Percentiles rank a stretch among this genome's conserved stretches.
Evolutionary conservation across 1,140 invertebrate species (phyloP).

Genomic region (Lepidostoma basale): DNA sequence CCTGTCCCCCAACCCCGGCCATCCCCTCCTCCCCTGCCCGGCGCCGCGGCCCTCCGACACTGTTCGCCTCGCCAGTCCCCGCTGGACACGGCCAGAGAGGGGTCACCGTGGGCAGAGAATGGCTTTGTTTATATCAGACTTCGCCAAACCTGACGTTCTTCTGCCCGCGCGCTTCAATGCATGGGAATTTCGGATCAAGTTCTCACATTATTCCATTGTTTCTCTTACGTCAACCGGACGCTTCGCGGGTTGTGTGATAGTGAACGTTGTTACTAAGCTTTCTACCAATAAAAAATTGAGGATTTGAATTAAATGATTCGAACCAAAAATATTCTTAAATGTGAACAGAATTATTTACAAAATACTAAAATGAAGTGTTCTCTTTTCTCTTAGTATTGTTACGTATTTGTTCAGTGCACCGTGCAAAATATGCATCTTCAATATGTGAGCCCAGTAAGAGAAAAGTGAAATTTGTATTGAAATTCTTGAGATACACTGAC

Average conservation of each 20-base stretch:
- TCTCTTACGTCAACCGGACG: constrained; percentile 28
- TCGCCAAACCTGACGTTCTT: constrained; percentile 19
- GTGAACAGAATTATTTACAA: no score
- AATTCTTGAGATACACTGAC: constrained; percentile 1
- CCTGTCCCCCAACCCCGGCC: background rate
- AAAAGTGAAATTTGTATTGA: constrained; percentile 33
- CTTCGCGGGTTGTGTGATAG: background rate
- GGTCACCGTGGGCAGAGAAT: constrained; percentile 15
- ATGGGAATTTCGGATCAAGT: constrained; percentile 31
- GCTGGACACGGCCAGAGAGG: constrained; percentile 10
- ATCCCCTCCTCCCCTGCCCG: background rate
- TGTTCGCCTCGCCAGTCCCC: background rate
- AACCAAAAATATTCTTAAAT: no score
- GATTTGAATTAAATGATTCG: no score
- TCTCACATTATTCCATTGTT: constrained; percentile 23
- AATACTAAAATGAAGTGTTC: no score
- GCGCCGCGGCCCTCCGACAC: background rate
- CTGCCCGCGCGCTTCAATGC: constrained; percentile 29
- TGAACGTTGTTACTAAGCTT: no score
- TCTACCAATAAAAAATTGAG: no score
- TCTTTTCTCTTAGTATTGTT: no score
- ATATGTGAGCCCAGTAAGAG: constrained; percentile 7
- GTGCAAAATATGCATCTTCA: constrained; percentile 20
- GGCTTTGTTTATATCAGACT: constrained; percentile 23
- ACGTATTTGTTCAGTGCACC: constrained; percentile 5